Conservation (phyloP, 1,140 invertebrate genomes). For the Lutraria rhynchaena region DNA sequence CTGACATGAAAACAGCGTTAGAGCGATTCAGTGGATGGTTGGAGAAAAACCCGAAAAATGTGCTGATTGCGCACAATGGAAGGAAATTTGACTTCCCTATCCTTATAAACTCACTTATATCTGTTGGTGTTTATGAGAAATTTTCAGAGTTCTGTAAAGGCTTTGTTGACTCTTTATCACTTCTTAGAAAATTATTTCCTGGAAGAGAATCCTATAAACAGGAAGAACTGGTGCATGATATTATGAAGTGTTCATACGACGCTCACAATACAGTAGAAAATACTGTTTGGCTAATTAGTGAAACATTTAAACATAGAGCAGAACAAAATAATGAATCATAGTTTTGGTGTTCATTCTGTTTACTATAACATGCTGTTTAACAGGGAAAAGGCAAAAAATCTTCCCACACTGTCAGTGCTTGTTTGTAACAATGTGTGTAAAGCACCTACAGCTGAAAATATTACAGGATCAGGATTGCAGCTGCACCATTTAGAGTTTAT, state of each 20-base stretch:
- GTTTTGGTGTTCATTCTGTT: conserved; percentile 10
- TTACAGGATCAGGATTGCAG: no score
- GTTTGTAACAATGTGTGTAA: no score
- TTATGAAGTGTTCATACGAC: conserved; percentile 17
- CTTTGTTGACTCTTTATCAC: conserved; percentile 28
- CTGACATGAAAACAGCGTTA: neutral
- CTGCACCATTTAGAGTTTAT: no score
- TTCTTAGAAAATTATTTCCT: conserved; percentile 40
- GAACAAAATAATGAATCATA: neutral
- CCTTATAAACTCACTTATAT: conserved; percentile 4
- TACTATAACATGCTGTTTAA: conserved; percentile 11
- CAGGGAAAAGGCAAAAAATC: conserved; percentile 40
- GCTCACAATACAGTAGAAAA: conserved; percentile 40
- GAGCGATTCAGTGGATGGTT: conserved; percentile 47
- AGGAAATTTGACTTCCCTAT: conserved; percentile 56
- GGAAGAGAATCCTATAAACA: conserved; percentile 7
- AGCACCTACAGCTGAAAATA: no score
- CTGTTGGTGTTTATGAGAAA: neutral
- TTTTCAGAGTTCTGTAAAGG: neutral
- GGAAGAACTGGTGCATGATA: conserved; percentile 22
- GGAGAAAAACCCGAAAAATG: conserved; percentile 31
- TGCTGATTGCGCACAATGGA: conserved; percentile 58
- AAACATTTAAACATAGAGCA: neutral
- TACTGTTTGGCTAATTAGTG: conserved; percentile 19
- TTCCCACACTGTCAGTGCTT: no score